A percentile compares a stretch with the other conserved stretches of the same genome.
phyloP scores from a whole-genome alignment of 2,888 invertebrate species.

The Euzophera pinguis region DNA sequence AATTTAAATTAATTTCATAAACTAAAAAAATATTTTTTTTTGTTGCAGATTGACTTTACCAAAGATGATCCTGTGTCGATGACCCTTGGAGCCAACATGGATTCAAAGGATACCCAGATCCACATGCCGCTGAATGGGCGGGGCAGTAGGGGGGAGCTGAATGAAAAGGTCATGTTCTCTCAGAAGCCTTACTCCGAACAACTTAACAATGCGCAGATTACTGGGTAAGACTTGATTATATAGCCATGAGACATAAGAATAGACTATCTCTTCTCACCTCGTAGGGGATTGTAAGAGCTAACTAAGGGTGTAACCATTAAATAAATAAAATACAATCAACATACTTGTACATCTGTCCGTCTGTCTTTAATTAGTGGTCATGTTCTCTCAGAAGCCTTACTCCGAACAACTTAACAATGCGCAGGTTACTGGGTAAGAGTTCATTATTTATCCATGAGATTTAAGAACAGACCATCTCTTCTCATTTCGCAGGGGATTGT shows the following conservation, averaged over 20 bases:
- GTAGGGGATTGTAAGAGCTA: too few relatives aligned
- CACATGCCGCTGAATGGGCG: slow-evolving; percentile 70
- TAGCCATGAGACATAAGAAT: too few relatives aligned
- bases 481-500: too few relatives aligned
- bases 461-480: too few relatives aligned
- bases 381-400: too few relatives aligned
- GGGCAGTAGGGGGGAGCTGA: slow-evolving; percentile 66
- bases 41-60: slow-evolving; percentile 50
- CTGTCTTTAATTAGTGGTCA: too few relatives aligned
- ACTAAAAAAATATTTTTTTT: slow-evolving; percentile 13
- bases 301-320: too few relatives aligned
- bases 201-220: slow-evolving; percentile 82
- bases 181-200: slow-evolving; percentile 74
- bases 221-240: slow-evolving; percentile 67
- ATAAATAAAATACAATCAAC: too few relatives aligned
- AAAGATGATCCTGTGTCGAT: slow-evolving; percentile 65
- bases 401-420: slow-evolving; percentile 84
- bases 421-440: slow-evolving; percentile 78
- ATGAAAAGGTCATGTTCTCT: slow-evolving; percentile 67
- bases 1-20: too few relatives aligned
- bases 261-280: too few relatives aligned
- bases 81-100: slow-evolving; percentile 69
- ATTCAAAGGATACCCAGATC: slow-evolving; percentile 77
- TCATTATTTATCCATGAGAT: too few relatives aligned
- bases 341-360: too few relatives aligned